These are phyloP conservation scores for Mugil cephalus DNA, from an alignment of 2,113 vertebrate species.

Conservation along the genomic window DNA sequence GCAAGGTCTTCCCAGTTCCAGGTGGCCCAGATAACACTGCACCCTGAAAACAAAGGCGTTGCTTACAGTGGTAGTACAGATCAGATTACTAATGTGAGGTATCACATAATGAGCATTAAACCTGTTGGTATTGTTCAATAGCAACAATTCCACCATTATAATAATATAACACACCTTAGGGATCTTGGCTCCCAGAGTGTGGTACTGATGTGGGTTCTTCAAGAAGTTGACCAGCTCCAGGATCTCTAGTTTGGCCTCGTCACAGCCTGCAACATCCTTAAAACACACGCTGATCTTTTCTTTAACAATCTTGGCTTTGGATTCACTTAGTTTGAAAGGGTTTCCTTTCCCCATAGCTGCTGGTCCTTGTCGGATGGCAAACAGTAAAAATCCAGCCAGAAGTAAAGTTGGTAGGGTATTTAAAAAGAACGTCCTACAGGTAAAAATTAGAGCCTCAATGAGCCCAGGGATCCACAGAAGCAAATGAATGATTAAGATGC, in stretches of 20 bases:
- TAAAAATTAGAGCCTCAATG: background rate
- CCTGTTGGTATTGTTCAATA: background rate
- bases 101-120: background rate
- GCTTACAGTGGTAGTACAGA: too few relatives aligned
- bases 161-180: constrained; percentile 87
- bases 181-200: constrained; percentile 96
- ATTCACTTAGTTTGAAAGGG: constrained; percentile 93
- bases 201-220: constrained; percentile 94
- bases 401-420: constrained; percentile 90
- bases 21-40: constrained; percentile 95
- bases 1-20: constrained; percentile 96
- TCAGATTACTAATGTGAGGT: background rate
- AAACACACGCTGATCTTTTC: constrained; percentile 92
- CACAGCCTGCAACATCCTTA: constrained; percentile 96
- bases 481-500: background rate
- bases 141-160: background rate
- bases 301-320: constrained; percentile 93
- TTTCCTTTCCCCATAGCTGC: constrained; percentile 89
- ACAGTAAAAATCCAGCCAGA: constrained; percentile 89
- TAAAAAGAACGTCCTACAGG: constrained; percentile 87
- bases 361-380: constrained; percentile 87
- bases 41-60: constrained; percentile 82
- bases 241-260: constrained; percentile 97
- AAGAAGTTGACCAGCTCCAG: constrained; percentile 97
- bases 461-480: background rate